phyloP scores from a whole-genome alignment of 2,113 vertebrate species.

The Nerophis lumbriciformis region DNA sequence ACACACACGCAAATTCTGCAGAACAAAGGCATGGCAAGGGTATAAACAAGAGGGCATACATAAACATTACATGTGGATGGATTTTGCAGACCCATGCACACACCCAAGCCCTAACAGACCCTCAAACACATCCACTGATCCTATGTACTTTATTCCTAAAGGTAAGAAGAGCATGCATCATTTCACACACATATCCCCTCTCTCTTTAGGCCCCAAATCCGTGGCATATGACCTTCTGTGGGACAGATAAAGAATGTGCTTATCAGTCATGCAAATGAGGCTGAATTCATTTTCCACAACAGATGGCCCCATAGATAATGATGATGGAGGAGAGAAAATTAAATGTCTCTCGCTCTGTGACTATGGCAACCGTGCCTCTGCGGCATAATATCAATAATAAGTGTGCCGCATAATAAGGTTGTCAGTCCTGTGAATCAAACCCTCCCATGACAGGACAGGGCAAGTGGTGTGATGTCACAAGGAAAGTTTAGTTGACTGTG shows the following conservation, averaged over 20 bases:
- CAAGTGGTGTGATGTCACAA: conserved; percentile 15
- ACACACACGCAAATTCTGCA: conserved; percentile 43
- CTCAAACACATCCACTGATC: conserved; percentile 33
- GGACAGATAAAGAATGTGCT: conserved; percentile 99
- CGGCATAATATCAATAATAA: conserved; percentile 99
- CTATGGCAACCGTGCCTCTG: conserved; percentile 95
- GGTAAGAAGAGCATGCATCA: conserved; percentile 56
- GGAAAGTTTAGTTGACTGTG: conserved; percentile 49
- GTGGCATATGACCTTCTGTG: conserved; percentile 99
- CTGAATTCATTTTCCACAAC: conserved; percentile 99
- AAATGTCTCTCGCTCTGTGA: conserved; percentile 99
- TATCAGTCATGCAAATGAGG: conserved; percentile 99
- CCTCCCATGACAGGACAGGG: conserved; percentile 64
- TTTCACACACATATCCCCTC: conserved; percentile 56
- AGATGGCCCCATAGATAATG: conserved; percentile 99
- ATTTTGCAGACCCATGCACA: conserved; percentile 58
- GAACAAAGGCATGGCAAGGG: conserved; percentile 56
- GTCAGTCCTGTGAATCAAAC: conserved; percentile 97
- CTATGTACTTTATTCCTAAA: conserved; percentile 45
- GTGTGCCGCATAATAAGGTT: conserved; percentile 98
- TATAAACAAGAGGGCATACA: conserved; percentile 58
- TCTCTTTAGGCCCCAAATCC: conserved; percentile 83
- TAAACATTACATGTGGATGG: conserved; percentile 61
- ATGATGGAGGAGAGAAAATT: conserved; percentile 99
- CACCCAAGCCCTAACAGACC: conserved; percentile 29